Conservation (phyloP, 1,140 invertebrate species). For the Zaprionus africanus region DNA sequence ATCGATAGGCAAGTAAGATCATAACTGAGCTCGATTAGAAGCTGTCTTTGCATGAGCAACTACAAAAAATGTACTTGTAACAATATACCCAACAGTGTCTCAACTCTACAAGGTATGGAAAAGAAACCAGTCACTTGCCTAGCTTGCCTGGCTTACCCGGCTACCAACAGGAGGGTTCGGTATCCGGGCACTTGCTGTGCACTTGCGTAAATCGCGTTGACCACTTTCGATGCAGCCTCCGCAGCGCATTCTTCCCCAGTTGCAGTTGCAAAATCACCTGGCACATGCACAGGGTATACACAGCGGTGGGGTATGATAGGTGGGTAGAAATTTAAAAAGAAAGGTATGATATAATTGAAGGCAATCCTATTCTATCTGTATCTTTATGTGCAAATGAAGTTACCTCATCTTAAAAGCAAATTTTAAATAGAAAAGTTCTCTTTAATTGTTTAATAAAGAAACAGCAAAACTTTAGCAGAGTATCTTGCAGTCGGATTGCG, state of each 20-base stretch:
- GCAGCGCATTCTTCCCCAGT: slow-evolving; percentile 20
- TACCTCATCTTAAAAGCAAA: no score
- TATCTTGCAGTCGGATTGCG: background rate
- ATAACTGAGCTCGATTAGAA: background rate
- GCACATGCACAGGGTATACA: background rate
- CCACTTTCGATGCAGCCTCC: slow-evolving; percentile 33
- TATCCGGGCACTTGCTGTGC: slow-evolving; percentile 26
- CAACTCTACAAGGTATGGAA: background rate
- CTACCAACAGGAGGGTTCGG: slow-evolving; percentile 18
- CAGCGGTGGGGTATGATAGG: background rate
- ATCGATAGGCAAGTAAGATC: no score
- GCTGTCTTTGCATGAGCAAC: background rate
- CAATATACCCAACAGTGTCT: background rate
- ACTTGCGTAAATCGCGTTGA: slow-evolving; percentile 44
- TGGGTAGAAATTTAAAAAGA: no score
- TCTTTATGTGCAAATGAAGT: no score
- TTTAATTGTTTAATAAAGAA: background rate
- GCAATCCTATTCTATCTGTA: no score
- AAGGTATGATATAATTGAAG: no score
- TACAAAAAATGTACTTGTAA: no score
- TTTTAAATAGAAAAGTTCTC: background rate
- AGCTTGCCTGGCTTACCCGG: background rate
- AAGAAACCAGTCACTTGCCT: slow-evolving; percentile 28
- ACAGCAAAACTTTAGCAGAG: background rate
- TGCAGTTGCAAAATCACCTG: slow-evolving; percentile 19